A percentile compares a stretch with the other conserved stretches of the same genome.
phyloP scores from a whole-genome alignment of 2,888 invertebrate genomes.

The Thecocarcelia acutangulata region DNA sequence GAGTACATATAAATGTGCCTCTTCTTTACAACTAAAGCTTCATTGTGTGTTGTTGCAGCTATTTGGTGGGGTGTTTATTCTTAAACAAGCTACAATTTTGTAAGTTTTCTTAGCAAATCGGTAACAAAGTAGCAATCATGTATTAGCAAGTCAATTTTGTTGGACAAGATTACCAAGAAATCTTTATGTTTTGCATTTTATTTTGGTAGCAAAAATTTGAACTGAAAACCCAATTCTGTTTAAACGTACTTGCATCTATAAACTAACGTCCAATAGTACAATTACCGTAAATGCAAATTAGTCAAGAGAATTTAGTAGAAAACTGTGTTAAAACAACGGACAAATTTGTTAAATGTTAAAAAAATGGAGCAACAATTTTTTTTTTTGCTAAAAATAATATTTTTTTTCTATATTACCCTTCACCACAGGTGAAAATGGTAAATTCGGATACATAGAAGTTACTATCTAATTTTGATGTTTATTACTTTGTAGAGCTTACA shows the following conservation, averaged over 20 bases:
- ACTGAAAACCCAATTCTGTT: constrained; percentile 67
- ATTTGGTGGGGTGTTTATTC: constrained; percentile 23
- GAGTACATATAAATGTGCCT: not conserved
- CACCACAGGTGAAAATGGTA: too few species aligned
- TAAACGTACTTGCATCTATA: not conserved
- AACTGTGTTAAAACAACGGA: constrained; percentile 11
- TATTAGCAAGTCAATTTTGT: constrained; percentile 69
- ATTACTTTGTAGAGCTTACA: too few species aligned
- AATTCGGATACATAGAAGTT: too few species aligned
- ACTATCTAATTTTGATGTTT: too few species aligned
- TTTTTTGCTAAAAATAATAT: too few species aligned
- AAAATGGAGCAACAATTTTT: constrained; percentile 5
- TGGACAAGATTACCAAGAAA: constrained; percentile 57
- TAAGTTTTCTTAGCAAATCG: constrained; percentile 61
- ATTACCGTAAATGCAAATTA: constrained; percentile 51
- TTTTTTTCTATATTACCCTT: too few species aligned
- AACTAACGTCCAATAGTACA: constrained; percentile 20
- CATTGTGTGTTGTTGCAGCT: not conserved
- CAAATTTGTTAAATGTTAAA: constrained; percentile 12
- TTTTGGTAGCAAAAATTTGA: constrained; percentile 64
- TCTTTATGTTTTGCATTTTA: constrained; percentile 51
- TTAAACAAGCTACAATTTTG: constrained; percentile 34
- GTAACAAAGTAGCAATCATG: constrained; percentile 69
- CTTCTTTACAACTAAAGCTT: not conserved
- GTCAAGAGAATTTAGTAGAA: not conserved